These are phyloP conservation scores for Trilocha varians DNA, from an alignment of 2,888 invertebrate genomes.

Conservation along the genomic window DNA sequence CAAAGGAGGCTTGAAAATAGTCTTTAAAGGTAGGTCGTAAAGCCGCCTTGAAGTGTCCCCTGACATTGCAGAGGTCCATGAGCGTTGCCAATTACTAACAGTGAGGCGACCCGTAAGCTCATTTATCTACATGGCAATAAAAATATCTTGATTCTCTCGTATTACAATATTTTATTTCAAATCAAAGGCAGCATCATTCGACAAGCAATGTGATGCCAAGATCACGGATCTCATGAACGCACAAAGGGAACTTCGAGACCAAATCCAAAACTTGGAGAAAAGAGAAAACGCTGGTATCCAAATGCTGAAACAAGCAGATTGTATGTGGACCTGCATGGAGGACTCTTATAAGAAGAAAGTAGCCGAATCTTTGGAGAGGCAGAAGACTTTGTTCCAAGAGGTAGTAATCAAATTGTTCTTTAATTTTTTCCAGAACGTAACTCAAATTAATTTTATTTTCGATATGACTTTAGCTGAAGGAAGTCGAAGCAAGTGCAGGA, in stretches of 20 bases:
- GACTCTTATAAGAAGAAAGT: conserved; percentile 56
- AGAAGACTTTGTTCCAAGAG: conserved; percentile 35
- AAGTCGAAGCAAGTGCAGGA: conserved; percentile 33
- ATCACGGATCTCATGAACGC: conserved; percentile 63
- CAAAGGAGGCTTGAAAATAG: too few relatives aligned
- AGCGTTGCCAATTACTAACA: neutral
- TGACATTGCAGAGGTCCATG: neutral
- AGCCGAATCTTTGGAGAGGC: conserved; percentile 33
- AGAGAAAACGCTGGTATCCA: conserved; percentile 71
- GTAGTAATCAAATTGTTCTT: conserved; percentile 18
- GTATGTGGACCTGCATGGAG: conserved; percentile 71
- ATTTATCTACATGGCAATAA: neutral
- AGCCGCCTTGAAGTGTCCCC: too few relatives aligned
- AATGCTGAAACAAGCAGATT: conserved; percentile 70
- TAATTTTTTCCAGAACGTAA: neutral
- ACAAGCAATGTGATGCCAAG: conserved; percentile 43
- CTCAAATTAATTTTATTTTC: neutral
- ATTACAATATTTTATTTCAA: too few relatives aligned
- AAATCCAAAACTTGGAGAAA: conserved; percentile 73
- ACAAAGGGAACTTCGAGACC: conserved; percentile 64
- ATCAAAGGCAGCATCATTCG: conserved; percentile 46
- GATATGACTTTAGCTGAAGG: conserved; percentile 31
- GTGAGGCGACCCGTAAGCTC: neutral
- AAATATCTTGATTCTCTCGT: neutral
- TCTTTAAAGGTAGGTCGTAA: too few relatives aligned